Base-by-base conservation (phyloP, 1,140 invertebrate genomes). In the Zaprionus africanus region DNA sequence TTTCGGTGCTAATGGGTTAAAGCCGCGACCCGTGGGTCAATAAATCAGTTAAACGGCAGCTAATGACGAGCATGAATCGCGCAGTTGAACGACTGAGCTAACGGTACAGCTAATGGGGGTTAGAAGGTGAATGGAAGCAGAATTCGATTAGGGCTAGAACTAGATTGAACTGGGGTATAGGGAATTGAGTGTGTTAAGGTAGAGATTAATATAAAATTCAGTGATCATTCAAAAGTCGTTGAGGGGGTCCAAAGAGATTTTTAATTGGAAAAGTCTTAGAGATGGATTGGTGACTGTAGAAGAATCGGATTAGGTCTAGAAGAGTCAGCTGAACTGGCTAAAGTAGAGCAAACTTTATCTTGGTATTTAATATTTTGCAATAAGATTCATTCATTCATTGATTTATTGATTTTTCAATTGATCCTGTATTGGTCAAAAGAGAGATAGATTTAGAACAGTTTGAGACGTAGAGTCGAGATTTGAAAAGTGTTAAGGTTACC, bases 1-100 rank as follows among this genome's bases (percentile, higher is more conserved):
- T 82, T 74, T 74, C 58, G 58, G 65, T 87, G 76, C 79, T 79
- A 87, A 87, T 83, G 76, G 76, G 77, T 68, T 41, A 19, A 70
- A 63, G 26, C 24, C 7, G 69, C 62, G 54, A 54, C 34, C 69
- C 62, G 31, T 51, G 59, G 66, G 24, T 70, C 66, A 70, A 69
- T 75, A 63, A 63, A 75, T 75, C 58, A 69, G 72, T 62, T 51
- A 49, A 24, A 43, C 41, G 57, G 53, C 51, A 34, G 56, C 31
- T 34, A 51, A 46, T 28, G 60, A 64, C 22, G 46, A 38, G 58
- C 31, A 54, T 26, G 57, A 61, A 66, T 46, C 41, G 41, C 2
- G 15, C 54, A 67, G 49, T 56, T 49, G 11, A 22, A 1, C 13
- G 46, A 51, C 19, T 22, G 11, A 13, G 46, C 19, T 24, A 24